Percentiles rank a stretch among this genome's conserved stretches.
Conservation (phyloP, 2,888 invertebrate species). For the Dolichopus griseipennis region DNA sequence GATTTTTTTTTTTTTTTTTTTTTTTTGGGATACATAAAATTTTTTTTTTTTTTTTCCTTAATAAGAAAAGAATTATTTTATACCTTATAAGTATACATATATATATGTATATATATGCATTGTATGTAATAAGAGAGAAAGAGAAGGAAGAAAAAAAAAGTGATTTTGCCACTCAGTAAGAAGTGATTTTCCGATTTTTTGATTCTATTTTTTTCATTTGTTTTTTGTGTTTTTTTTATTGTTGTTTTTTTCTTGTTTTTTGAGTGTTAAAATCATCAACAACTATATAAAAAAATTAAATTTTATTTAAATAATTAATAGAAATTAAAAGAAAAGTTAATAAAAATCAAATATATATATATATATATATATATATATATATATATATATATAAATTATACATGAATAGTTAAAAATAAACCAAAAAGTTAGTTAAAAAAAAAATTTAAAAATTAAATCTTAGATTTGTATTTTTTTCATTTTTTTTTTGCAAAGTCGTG, state of each 20-base stretch:
- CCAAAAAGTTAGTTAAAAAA: background rate
- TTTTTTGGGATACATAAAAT: constrained; percentile 1
- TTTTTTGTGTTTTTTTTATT: no score
- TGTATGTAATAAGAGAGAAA: background rate
- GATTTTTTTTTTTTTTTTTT: background rate
- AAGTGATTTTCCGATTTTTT: background rate
- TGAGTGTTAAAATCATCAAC: background rate
- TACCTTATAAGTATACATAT: no score
- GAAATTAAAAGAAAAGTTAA: background rate
- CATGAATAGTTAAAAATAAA: background rate
- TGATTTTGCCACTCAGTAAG: background rate
- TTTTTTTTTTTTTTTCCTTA: background rate
- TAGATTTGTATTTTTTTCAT: no score
- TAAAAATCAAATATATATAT: background rate
- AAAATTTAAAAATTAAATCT: no score
- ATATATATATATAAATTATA: background rate
- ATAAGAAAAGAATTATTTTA: no score
- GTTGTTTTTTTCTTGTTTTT: background rate
- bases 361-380: no score
- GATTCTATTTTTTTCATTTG: no score
- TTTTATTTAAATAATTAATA: background rate
- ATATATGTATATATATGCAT: no score
- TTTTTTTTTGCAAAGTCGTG: background rate
- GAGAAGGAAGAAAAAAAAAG: background rate
- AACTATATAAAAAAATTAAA: background rate